Evolutionary conservation across 2,797 vertebrate species (phyloP).

Genomic region (Ceyx erithaca): DNA sequence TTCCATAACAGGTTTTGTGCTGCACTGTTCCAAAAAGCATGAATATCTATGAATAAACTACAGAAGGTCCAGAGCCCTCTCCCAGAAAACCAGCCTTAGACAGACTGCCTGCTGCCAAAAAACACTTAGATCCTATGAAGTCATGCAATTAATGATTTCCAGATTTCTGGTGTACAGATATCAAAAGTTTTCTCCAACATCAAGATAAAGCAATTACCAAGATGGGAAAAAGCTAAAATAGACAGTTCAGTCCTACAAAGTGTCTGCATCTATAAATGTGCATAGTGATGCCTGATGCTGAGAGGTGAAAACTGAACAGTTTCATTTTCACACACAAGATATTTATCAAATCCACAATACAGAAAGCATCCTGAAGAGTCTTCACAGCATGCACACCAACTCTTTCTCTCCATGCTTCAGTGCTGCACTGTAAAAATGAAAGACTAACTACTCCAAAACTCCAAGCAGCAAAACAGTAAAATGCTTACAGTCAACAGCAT

Average conservation of each 20-base stretch:
- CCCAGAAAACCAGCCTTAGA: background rate
- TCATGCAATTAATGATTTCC: conserved; percentile 38
- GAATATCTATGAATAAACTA: background rate
- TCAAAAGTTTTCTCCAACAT: background rate
- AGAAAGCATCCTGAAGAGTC: background rate
- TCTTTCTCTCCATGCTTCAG: background rate
- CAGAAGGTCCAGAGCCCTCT: background rate
- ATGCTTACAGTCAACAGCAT: background rate
- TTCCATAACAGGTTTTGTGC: background rate
- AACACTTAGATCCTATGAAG: conserved; percentile 15
- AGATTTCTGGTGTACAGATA: conserved; percentile 35
- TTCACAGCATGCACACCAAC: background rate
- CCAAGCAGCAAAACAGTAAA: background rate
- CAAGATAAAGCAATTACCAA: background rate
- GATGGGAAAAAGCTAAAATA: background rate
- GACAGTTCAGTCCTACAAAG: background rate
- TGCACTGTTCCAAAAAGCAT: background rate
- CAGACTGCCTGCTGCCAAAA: background rate
- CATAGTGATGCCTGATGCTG: background rate
- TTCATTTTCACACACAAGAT: background rate
- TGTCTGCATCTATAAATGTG: background rate
- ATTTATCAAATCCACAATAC: background rate
- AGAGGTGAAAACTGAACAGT: background rate
- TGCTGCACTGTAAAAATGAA: conserved; percentile 12
- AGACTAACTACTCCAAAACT: conserved; percentile 4